Evolutionary conservation across 2,113 vertebrate species (phyloP).

Genomic region (Egretta garzetta): DNA sequence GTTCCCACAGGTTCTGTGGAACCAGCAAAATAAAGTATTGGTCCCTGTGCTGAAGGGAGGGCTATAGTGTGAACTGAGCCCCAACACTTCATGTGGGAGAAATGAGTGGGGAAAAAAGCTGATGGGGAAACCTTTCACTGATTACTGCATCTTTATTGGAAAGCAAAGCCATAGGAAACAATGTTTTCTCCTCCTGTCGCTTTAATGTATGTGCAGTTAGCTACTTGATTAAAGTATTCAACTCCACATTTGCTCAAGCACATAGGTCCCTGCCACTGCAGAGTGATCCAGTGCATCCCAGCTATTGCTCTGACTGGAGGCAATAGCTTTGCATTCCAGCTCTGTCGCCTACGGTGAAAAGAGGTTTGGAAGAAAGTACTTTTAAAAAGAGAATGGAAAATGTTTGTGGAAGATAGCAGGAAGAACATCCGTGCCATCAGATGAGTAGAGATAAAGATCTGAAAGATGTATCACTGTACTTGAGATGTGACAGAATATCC

Average conservation of each 20-base stretch:
- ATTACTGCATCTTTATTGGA: background rate
- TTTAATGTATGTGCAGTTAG: background rate
- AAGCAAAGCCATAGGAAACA: background rate
- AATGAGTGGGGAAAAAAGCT: background rate
- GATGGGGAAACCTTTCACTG: background rate
- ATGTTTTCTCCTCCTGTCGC: background rate
- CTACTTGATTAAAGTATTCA: background rate
- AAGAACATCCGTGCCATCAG: background rate
- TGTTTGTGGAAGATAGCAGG: background rate
- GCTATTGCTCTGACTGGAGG: background rate
- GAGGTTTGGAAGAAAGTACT: background rate
- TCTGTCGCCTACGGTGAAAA: rapidly evolving
- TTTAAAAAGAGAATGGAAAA: background rate
- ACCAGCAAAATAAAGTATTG: background rate
- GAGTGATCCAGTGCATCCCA: background rate
- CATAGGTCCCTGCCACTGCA: background rate
- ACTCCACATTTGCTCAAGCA: background rate
- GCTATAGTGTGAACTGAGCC: background rate
- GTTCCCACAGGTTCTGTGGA: background rate
- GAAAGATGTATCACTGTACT: rapidly evolving
- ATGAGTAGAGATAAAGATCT: background rate
- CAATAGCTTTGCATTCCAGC: background rate
- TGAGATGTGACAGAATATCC: background rate
- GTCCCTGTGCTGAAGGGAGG: background rate
- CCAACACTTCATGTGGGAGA: background rate